These are phyloP conservation scores for Ophion slaviceki DNA, from an alignment of 2,888 invertebrate species.

Conservation along the genomic window DNA sequence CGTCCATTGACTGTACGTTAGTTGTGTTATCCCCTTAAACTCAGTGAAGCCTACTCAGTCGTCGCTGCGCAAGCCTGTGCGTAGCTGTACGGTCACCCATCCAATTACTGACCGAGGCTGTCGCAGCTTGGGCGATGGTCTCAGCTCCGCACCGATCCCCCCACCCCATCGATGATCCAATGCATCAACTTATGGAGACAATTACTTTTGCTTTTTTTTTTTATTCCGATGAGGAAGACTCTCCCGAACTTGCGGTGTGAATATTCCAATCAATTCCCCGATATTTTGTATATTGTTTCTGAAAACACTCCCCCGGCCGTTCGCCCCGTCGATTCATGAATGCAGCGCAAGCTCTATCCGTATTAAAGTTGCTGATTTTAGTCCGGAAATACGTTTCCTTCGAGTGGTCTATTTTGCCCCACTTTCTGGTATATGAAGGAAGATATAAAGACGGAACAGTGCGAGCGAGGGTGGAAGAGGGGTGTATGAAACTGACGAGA, in stretches of 20 bases:
- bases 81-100: too few species aligned
- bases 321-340: too few species aligned
- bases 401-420: constrained; percentile 17
- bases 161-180: too few species aligned
- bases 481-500: constrained; percentile 42
- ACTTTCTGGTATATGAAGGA: background rate
- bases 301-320: too few species aligned
- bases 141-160: too few species aligned
- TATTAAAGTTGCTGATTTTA: constrained; percentile 13
- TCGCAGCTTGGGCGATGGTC: too few species aligned
- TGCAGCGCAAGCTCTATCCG: background rate
- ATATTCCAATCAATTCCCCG: background rate
- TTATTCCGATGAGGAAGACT: background rate
- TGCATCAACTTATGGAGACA: too few species aligned
- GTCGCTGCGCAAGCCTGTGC: too few species aligned
- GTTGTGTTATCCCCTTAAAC: too few species aligned
- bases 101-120: too few species aligned
- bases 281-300: background rate
- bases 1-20: too few species aligned
- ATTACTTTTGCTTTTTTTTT: background rate
- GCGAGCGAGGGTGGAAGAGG: constrained; percentile 39
- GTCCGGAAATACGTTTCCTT: constrained; percentile 5
- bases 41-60: too few species aligned
- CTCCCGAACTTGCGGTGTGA: background rate
- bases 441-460: constrained; percentile 5